These are phyloP conservation scores for Mesorhabditis belari DNA, from an alignment of 2,888 invertebrate genomes.

Conservation along the genomic window DNA sequence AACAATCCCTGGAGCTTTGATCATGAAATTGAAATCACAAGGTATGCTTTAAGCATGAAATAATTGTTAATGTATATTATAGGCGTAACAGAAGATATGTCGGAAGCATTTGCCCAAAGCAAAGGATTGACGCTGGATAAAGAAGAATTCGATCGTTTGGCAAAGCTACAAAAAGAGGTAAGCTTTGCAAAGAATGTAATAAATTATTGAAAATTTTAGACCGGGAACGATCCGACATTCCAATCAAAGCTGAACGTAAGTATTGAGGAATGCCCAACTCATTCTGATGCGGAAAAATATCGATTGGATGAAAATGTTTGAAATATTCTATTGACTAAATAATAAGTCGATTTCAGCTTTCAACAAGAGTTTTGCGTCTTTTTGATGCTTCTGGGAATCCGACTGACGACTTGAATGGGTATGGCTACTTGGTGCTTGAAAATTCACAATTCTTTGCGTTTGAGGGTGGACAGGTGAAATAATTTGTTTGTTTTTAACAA, in stretches of 20 bases:
- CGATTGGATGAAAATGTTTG: constrained; percentile 2
- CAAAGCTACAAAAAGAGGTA: background rate
- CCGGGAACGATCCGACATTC: no score
- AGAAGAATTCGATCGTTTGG: background rate
- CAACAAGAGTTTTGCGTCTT: constrained; percentile 6
- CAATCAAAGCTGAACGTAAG: no score
- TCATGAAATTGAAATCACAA: background rate
- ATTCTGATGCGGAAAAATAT: constrained; percentile 12
- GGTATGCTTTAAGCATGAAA: background rate
- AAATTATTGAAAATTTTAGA: background rate
- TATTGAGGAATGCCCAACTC: constrained; percentile 6
- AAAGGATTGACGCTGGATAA: background rate
- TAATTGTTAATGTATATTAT: background rate
- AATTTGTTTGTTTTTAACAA: background rate
- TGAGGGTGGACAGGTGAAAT: constrained; percentile 7
- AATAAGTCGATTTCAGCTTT: constrained; percentile 6
- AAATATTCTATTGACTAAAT: background rate
- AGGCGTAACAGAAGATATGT: background rate
- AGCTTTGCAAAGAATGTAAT: background rate
- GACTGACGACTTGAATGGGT: background rate
- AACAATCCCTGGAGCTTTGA: background rate
- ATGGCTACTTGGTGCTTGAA: constrained; percentile 13
- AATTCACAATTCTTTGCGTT: constrained; percentile 20
- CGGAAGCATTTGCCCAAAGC: background rate
- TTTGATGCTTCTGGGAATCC: constrained; percentile 5